phyloP scores from a whole-genome alignment of 2,113 vertebrate species.

The Seriola rivoliana region DNA sequence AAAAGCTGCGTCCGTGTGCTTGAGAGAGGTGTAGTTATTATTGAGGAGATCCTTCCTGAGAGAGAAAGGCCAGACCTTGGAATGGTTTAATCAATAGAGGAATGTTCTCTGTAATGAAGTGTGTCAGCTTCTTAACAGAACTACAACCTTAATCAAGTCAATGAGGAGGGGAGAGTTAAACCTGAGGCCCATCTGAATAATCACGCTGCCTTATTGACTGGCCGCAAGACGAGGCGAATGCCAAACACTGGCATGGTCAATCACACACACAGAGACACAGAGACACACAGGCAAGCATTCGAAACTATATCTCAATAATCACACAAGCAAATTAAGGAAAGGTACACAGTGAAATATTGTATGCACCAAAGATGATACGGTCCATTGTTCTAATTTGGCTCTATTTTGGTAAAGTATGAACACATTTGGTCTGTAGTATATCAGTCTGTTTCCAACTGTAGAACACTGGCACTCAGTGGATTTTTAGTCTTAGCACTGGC shows the following conservation, averaged over 20 bases:
- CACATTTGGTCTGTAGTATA: not conserved
- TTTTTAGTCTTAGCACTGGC: too few species aligned
- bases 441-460: not conserved
- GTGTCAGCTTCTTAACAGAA: conserved; percentile 94
- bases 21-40: conserved; percentile 79
- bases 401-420: not conserved
- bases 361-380: not conserved
- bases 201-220: conserved; percentile 79
- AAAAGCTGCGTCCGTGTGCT: conserved; percentile 30
- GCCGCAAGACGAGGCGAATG: conserved; percentile 65
- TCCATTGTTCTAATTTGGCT: not conserved
- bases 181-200: conserved; percentile 83
- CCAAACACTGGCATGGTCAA: conserved; percentile 63
- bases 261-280: conserved; percentile 19
- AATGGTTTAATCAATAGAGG: conserved; percentile 95
- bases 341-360: not conserved
- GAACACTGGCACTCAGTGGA: not conserved
- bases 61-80: conserved; percentile 86
- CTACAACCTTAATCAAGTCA: conserved; percentile 88
- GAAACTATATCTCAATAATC: conserved; percentile 9
- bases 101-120: conserved; percentile 92
- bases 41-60: conserved; percentile 83
- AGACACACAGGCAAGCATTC: conserved; percentile 21
- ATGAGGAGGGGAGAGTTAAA: conserved; percentile 87
- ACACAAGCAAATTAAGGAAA: not conserved